phyloP scores from a whole-genome alignment of 2,113 vertebrate species.

The Rhipidura dahli region DNA sequence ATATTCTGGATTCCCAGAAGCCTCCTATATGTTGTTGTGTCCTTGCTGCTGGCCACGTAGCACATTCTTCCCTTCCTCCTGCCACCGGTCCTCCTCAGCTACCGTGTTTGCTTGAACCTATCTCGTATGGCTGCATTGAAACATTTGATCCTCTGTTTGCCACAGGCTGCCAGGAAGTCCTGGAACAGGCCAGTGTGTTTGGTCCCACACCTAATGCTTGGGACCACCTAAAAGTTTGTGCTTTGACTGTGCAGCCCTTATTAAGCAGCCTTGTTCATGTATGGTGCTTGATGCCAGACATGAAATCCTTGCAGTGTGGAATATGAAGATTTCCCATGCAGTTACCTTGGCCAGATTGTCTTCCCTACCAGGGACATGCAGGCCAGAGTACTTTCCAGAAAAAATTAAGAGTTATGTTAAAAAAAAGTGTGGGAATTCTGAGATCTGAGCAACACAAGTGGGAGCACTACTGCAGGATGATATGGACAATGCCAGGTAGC shows the following conservation, averaged over 20 bases:
- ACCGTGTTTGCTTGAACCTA: fast-evolving
- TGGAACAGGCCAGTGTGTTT: background rate
- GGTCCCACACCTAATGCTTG: background rate
- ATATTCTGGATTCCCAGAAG: background rate
- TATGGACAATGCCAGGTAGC: background rate
- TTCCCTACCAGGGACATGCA: background rate
- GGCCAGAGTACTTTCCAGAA: background rate
- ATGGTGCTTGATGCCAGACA: background rate
- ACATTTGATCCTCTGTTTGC: background rate
- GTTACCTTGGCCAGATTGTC: background rate
- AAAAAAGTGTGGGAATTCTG: background rate
- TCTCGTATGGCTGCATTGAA: background rate
- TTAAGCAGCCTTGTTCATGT: background rate
- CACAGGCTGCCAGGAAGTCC: background rate
- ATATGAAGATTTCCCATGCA: background rate
- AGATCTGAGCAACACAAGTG: background rate
- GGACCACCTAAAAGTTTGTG: background rate
- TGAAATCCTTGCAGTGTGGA: background rate
- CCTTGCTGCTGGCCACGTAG: background rate
- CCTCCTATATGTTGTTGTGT: background rate
- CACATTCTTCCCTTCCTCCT: background rate
- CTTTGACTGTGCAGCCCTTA: background rate
- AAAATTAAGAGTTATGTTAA: background rate
- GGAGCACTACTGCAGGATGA: background rate
- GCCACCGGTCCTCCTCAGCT: background rate